Base-by-base conservation (phyloP, 2,113 vertebrate genomes). In the Carassius auratus region DNA sequence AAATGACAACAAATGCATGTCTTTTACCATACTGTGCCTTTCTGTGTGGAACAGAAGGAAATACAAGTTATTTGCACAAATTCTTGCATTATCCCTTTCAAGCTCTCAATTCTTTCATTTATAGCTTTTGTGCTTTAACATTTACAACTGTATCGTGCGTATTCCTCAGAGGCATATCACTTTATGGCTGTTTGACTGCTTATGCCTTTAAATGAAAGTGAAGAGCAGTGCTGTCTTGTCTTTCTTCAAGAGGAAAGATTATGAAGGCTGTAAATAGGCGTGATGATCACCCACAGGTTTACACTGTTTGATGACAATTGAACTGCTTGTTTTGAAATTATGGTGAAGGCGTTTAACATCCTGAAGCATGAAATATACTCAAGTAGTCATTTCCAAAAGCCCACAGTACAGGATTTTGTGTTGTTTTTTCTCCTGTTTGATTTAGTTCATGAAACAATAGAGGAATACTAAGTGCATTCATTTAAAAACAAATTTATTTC, bases 111-210 rank as follows among this genome's bases (percentile, higher is more conserved):
- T 76, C 26, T 57, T 30, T 76, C 2, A 57, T 76, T 21, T 55
- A 15, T 9, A 55, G 15, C 3, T 45, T 74, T 74, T 74, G 45
- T 48, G 45, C 59, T 55, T 84, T 42, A 17, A 78, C 64, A 62
- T 87, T 74, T 77, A 62, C 73, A 52, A 38, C 42, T 81, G 38
- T 81, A 84, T 81, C 74, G 45, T 33, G 66, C 75, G n/a, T 71
- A 78, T 48, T 17, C 38, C 73, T 17, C 30, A 3, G 59, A 68
- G 62, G 23, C 52, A 17, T 36, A 14, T 71, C 78, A 82, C 71
- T 82, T 62, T 87, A 78, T 61, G 83, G 4, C 71, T 87, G 83
- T 76, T 69, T 30, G 38, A 6, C 50, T 59, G 71, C 19, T 76
- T 62, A 21, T 85, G 17, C 48, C 81, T 74, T 55, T 79, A 21